Evolutionary conservation across 1,140 invertebrate genomes (phyloP).

Genomic region (Hyles vespertilio): DNA sequence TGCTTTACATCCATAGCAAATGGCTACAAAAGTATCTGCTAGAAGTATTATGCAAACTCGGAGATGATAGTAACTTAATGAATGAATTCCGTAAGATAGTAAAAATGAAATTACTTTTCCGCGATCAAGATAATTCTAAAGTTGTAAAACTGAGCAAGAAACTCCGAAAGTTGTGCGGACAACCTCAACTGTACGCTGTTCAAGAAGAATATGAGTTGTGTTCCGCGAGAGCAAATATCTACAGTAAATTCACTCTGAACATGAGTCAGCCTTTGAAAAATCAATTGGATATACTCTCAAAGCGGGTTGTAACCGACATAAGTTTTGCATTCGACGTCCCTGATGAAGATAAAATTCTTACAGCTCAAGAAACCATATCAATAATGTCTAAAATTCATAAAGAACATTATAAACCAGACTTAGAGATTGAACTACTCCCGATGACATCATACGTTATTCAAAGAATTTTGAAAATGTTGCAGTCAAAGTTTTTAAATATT

Average conservation of each 20-base stretch:
- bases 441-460: slow-evolving; percentile 57
- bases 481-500: slow-evolving; percentile 19
- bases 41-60: slow-evolving; percentile 39
- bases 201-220: slow-evolving; percentile 41
- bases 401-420: slow-evolving; percentile 16
- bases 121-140: slow-evolving; percentile 34
- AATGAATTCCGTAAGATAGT: slow-evolving; percentile 31
- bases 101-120: slow-evolving; percentile 24
- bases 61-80: slow-evolving; percentile 23
- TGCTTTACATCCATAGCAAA: slow-evolving; percentile 73
- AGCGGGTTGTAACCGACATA: slow-evolving; percentile 26
- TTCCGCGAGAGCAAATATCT: slow-evolving; percentile 31
- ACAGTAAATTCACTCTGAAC: slow-evolving; percentile 42
- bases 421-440: slow-evolving; percentile 49
- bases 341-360: slow-evolving; percentile 27
- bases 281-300: slow-evolving; percentile 36
- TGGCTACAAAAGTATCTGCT: slow-evolving; percentile 76
- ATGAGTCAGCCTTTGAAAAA: slow-evolving; percentile 44
- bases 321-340: slow-evolving; percentile 49
- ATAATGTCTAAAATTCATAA: slow-evolving; percentile 28
- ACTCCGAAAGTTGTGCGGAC: slow-evolving; percentile 49
- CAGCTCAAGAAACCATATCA: slow-evolving; percentile 28
- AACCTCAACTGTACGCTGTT: slow-evolving; percentile 52
- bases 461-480: slow-evolving; percentile 49
- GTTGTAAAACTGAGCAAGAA: slow-evolving; percentile 53